Conservation (phyloP, 2,888 invertebrate genomes). For the Syrphus vitripennis region DNA sequence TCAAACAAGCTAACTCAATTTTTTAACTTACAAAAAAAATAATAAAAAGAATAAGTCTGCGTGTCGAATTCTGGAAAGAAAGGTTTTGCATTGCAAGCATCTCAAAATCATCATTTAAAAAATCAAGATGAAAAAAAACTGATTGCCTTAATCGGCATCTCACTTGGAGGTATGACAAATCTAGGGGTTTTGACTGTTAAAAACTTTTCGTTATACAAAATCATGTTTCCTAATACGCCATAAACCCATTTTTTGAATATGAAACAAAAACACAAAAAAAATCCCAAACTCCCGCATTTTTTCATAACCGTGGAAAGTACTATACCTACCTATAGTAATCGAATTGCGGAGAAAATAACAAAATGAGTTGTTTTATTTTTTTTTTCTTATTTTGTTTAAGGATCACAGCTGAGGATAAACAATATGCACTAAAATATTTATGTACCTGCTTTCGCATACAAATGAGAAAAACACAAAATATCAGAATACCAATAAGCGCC, state of each 20-base stretch:
- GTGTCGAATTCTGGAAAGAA: too few species aligned
- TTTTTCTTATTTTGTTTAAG: conserved; percentile 8
- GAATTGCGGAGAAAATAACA: conserved; percentile 7
- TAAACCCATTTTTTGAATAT: background rate
- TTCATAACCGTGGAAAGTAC: background rate
- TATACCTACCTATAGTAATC: background rate
- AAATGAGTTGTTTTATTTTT: conserved; percentile 18
- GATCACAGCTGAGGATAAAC: conserved; percentile 31
- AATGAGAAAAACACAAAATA: conserved; percentile 43
- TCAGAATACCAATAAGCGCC: conserved; percentile 50
- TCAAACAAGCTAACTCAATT: too few species aligned
- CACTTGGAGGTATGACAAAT: background rate
- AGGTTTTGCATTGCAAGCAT: too few species aligned
- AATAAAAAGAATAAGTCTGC: too few species aligned
- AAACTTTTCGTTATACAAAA: background rate
- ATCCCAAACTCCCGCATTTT: background rate
- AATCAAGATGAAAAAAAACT: too few species aligned
- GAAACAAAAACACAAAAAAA: background rate
- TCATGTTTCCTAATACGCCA: background rate
- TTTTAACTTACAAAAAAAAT: too few species aligned
- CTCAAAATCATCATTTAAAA: too few species aligned
- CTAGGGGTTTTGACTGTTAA: background rate
- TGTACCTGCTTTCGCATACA: conserved; percentile 40
- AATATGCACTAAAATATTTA: conserved; percentile 39
- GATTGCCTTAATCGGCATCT: too few species aligned